Conservation (phyloP, 2,797 vertebrate species). For the Novumbra hubbsi region DNA sequence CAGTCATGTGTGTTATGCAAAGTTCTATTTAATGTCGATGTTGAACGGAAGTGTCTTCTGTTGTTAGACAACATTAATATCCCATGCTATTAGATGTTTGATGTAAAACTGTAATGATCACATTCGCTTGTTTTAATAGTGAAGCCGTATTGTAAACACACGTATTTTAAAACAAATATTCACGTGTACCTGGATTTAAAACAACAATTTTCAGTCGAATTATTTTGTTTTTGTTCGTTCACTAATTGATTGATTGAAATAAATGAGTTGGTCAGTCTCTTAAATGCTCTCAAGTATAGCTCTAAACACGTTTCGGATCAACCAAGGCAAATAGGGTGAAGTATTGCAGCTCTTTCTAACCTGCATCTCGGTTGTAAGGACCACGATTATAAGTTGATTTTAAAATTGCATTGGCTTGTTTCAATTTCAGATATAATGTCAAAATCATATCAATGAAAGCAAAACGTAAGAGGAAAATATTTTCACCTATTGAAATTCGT, state of each 20-base stretch:
- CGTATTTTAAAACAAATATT: neutral
- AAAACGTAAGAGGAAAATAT: neutral
- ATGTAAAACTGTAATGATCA: neutral
- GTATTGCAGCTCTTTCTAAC: neutral
- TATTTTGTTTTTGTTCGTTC: neutral
- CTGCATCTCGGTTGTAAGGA: neutral
- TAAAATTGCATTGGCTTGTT: neutral
- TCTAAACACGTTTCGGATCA: slow-evolving; percentile 10
- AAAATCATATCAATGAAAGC: neutral
- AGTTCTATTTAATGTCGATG: slow-evolving; percentile 4
- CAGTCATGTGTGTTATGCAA: slow-evolving; percentile 3
- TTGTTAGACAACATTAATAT: neutral
- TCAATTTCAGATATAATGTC: neutral
- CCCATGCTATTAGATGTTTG: neutral
- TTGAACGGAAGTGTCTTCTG: neutral
- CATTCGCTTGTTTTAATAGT: neutral
- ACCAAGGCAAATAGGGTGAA: neutral
- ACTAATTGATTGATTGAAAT: slow-evolving; percentile 3
- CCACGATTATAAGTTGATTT: neutral
- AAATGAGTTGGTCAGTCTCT: slow-evolving; percentile 3
- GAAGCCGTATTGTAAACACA: neutral
- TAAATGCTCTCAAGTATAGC: slow-evolving; percentile 3
- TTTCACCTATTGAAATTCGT: slow-evolving; percentile 1
- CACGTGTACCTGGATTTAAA: neutral
- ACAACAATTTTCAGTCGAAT: slow-evolving; percentile 3